Evolutionary conservation across 2,888 invertebrate species (phyloP), one percentile per base, ranked within the genome.

Genomic region (Thysanoteuthis rhombus): DNA sequence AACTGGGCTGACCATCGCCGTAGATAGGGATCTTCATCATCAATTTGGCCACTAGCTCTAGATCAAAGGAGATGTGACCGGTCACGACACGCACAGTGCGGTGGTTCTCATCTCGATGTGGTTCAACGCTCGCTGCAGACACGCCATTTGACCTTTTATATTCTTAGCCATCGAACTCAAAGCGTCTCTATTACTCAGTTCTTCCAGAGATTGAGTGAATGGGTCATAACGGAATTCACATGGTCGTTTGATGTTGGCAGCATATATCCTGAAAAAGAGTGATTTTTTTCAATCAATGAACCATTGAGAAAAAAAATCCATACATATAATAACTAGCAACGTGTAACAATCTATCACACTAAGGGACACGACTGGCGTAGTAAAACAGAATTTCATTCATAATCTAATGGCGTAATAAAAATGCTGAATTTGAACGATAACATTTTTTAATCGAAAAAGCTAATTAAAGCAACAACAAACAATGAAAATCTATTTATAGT

Each of bases 191-290:
- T 95, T 95, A 94, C 96, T 95, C 40, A 97, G 94, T 12, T 95
- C 93, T 93, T 96, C 95, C 28, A 97, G 95, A 22, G 96, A 95
- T 94, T 96, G 96, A 4, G 97, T 97, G 95, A 95, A 96, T 0
- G 97, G 96, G 94, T 97, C 96, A 93, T 96, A 97, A n/a, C 95
- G 94, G 10, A 97, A 95, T 92, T 96, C 96, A 93, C 95, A 96
- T 8, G 96, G 96, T 45, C 96, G 95, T 89, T 95, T 94, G 90
- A 97, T 96, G 28, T 95, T 95, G 12, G 95, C 94, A 3, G 96
- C 95, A 94, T 96, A 97, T 91, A 95, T 94, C 94, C 96, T 97
- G 95, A 47, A 95, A 95, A 90, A 47, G 19, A 52, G 25, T 36
- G 3, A 91, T 16, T 8, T 32, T 22, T 92, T 39, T 39, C 10